Conservation (phyloP, 2,888 invertebrate genomes). For the Omphaloscelis lunosa region DNA sequence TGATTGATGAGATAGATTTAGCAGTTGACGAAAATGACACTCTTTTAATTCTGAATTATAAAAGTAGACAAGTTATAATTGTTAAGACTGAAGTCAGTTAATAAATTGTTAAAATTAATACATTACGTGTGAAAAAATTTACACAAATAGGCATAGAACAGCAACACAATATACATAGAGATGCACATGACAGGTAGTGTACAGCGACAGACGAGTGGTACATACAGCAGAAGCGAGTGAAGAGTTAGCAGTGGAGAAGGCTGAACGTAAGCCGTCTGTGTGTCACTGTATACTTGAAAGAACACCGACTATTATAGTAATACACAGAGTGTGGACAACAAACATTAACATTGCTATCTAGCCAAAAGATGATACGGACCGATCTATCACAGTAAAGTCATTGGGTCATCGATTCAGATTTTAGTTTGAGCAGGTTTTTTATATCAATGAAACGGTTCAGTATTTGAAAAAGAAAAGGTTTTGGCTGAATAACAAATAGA, state of each 20-base stretch:
- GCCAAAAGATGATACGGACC: slow-evolving; percentile 24
- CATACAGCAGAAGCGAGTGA: slow-evolving; percentile 30
- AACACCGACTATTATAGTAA: slow-evolving; percentile 53
- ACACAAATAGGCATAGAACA: slow-evolving; percentile 40
- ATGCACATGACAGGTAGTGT: slow-evolving; percentile 69
- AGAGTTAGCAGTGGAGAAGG: slow-evolving; percentile 38
- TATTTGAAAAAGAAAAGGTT: neutral
- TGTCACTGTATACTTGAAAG: slow-evolving; percentile 56
- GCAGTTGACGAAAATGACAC: slow-evolving; percentile 1
- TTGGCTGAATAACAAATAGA: slow-evolving; percentile 51
- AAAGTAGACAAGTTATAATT: slow-evolving; percentile 4
- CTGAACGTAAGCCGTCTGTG: slow-evolving; percentile 33
- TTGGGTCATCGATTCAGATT: neutral
- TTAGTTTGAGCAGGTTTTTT: neutral
- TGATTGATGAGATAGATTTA: slow-evolving; percentile 23
- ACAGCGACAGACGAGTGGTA: slow-evolving; percentile 71
- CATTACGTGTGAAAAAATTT: slow-evolving; percentile 15
- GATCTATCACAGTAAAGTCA: neutral
- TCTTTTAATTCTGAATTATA: slow-evolving; percentile 17
- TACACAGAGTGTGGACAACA: slow-evolving; percentile 19
- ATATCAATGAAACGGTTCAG: neutral
- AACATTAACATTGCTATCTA: slow-evolving; percentile 43
- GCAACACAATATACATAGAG: slow-evolving; percentile 64
- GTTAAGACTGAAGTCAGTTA: slow-evolving; percentile 9
- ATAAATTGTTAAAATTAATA: slow-evolving; percentile 23